Evolutionary conservation across 2,888 invertebrate genomes (phyloP).

Genomic region (Cyaniris semiargus): DNA sequence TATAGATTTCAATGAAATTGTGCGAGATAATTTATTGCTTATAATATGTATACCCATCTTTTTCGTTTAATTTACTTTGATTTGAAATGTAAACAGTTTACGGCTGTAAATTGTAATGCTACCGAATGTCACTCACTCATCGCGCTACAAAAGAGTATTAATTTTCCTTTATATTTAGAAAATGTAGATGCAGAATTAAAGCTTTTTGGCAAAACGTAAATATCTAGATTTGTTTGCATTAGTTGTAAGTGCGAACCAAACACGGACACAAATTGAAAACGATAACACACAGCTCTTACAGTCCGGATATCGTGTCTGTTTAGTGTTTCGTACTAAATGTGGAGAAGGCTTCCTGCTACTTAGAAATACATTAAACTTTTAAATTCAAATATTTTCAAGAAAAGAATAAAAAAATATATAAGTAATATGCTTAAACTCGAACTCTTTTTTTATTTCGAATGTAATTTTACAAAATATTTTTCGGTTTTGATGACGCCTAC

Average conservation of each 20-base stretch:
- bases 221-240: not conserved
- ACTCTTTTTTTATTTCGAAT: no score
- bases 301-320: constrained; percentile 2
- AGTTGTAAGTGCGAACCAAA: not conserved
- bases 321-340: not conserved
- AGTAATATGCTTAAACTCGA: not conserved
- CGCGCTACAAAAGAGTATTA: no score
- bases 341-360: not conserved
- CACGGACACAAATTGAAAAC: constrained; percentile 27
- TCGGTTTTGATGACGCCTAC: no score
- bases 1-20: not conserved
- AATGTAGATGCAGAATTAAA: not conserved
- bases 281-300: constrained; percentile 24
- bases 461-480: no score
- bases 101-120: no score
- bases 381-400: no score
- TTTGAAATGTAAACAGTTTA: no score
- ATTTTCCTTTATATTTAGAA: not conserved
- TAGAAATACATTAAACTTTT: not conserved
- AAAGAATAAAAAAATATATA: not conserved
- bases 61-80: not conserved
- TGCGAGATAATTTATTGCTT: not conserved
- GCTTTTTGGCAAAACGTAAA: not conserved
- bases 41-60: not conserved
- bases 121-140: no score